Conservation (phyloP, 2,888 invertebrate genomes). For the Oeneis ivallda region DNA sequence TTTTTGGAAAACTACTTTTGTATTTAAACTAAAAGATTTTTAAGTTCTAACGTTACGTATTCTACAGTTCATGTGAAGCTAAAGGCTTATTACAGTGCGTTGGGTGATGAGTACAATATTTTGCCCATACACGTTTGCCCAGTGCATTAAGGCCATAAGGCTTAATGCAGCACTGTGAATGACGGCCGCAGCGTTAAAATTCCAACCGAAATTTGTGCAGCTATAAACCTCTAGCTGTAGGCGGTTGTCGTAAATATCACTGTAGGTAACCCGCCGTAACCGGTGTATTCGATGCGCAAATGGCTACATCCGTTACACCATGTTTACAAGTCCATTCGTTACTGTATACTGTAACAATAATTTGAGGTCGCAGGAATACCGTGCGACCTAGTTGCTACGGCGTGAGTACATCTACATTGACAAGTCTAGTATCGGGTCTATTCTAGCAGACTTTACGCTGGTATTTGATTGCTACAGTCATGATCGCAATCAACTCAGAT, state of each 20-base stretch:
- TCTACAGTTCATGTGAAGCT: too few relatives aligned
- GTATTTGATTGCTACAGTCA: too few relatives aligned
- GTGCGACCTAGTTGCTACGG: neutral
- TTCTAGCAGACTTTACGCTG: too few relatives aligned
- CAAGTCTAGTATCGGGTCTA: too few relatives aligned
- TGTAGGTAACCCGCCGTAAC: conserved; percentile 2
- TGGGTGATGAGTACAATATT: neutral
- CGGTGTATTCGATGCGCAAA: conserved; percentile 9
- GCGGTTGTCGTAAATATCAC: conserved; percentile 29
- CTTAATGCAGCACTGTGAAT: conserved; percentile 1
- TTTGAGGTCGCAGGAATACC: neutral
- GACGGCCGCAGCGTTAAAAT: conserved; percentile 9
- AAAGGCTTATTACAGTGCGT: too few relatives aligned
- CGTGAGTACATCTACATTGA: too few relatives aligned
- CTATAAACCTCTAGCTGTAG: conserved; percentile 11
- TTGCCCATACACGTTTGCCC: neutral
- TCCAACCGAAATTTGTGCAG: conserved; percentile 29
- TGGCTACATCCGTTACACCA: conserved; percentile 15
- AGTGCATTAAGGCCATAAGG: neutral
- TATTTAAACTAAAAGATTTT: too few relatives aligned
- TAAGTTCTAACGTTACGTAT: too few relatives aligned
- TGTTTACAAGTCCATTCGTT: conserved; percentile 8
- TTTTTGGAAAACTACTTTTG: too few relatives aligned
- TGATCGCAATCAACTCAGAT: too few relatives aligned
- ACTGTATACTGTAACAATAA: conserved; percentile 6